phyloP scores from a whole-genome alignment of 2,888 invertebrate genomes.

The Xanthorhoe designata region DNA sequence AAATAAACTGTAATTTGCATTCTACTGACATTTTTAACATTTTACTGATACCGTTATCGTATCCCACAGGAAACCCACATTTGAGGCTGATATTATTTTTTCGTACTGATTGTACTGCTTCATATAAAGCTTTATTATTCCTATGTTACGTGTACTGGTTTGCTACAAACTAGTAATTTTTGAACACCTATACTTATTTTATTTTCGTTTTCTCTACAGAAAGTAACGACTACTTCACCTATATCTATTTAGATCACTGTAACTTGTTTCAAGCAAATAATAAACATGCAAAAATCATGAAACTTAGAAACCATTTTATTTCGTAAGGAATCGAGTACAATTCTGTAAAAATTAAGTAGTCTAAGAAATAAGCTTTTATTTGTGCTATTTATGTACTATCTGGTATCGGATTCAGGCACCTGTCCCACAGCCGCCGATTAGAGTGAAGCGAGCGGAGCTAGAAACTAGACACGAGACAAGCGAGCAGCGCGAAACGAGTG shows the following conservation, averaged over 20 bases:
- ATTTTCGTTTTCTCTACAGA: neutral
- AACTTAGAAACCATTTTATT: neutral
- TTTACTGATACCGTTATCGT: conserved; percentile 14
- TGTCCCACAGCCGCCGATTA: no score
- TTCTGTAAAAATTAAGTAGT: neutral
- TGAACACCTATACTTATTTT: neutral
- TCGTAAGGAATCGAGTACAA: neutral
- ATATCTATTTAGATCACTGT: neutral
- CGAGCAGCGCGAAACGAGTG: no score
- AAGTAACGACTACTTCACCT: neutral
- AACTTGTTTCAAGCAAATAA: neutral
- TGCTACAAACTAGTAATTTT: neutral
- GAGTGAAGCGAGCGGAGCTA: no score
- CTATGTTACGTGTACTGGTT: neutral
- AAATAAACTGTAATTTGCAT: neutral
- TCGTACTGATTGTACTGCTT: conserved; percentile 13
- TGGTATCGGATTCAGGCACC: neutral
- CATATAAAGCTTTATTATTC: neutral
- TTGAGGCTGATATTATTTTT: conserved; percentile 19
- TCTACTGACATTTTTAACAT: conserved; percentile 2
- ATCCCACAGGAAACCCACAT: conserved; percentile 24
- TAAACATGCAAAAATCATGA: neutral
- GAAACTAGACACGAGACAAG: no score
- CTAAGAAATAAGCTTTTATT: neutral
- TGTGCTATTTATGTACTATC: neutral